phyloP scores from a whole-genome alignment of 64 coral and sea anemone species.

The Montipora foliosa region DNA sequence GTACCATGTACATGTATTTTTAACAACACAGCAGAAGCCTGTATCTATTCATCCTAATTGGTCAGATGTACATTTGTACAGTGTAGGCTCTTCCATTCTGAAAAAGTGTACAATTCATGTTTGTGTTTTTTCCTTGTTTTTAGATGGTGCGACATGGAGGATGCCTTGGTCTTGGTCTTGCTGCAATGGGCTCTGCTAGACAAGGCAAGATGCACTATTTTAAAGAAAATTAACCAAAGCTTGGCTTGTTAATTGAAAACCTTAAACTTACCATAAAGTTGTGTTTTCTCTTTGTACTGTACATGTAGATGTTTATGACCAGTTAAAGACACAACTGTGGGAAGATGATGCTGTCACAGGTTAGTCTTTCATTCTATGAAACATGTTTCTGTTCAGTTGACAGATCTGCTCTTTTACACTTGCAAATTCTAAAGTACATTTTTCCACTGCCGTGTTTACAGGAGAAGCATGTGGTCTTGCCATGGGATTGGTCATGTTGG shows the following conservation, averaged over 20 bases:
- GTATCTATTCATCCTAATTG: too few species aligned
- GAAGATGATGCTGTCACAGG: constrained; percentile 98
- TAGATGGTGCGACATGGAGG: constrained; percentile 99
- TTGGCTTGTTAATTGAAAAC: too few species aligned
- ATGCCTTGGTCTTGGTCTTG: constrained; percentile 94
- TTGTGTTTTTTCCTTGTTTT: not conserved
- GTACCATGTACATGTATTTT: too few species aligned
- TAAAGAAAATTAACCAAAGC: not conserved
- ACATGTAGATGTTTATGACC: constrained; percentile 99
- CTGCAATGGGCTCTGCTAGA: constrained; percentile 95
- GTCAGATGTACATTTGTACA: too few species aligned
- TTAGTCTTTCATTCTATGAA: not conserved
- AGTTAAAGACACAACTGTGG: constrained; percentile 88
- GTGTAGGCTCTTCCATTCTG: not conserved
- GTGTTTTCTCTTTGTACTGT: not conserved
- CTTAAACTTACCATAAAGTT: not conserved
- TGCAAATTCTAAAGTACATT: too few species aligned
- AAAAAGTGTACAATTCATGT: not conserved
- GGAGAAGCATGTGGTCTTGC: constrained; percentile 97
- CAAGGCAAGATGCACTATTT: constrained; percentile 51
- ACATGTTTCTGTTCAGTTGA: not conserved
- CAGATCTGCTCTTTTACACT: not conserved
- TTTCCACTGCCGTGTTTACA: not conserved
- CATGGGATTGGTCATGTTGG: constrained; percentile 98
- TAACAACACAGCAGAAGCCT: too few species aligned